These are phyloP conservation scores for Gnathonemus echidnorhynchus DNA, from an alignment of 2,113 vertebrate genomes.

Conservation along the genomic window DNA sequence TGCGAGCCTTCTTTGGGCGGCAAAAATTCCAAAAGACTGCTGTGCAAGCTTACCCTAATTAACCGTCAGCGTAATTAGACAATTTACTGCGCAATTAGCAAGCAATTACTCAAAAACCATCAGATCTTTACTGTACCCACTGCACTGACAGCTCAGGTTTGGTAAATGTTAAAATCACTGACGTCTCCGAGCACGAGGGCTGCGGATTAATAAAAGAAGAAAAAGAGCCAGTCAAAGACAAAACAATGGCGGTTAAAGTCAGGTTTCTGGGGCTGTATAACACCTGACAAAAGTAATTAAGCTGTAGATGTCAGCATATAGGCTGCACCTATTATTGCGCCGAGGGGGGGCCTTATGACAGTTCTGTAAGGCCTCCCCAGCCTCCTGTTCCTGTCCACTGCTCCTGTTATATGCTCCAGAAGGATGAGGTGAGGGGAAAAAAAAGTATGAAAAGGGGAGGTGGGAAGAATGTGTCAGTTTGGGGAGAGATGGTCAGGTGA, in stretches of 20 bases:
- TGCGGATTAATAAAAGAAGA: background rate
- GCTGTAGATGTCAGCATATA: background rate
- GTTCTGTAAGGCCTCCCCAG: background rate
- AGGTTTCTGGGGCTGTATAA: background rate
- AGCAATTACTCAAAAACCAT: constrained; percentile 83
- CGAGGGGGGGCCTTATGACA: background rate
- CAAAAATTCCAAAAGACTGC: constrained; percentile 79
- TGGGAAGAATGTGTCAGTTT: background rate
- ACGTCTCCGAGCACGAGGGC: background rate
- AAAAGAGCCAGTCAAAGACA: background rate
- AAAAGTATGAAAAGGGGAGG: background rate
- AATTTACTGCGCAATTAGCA: constrained; percentile 88
- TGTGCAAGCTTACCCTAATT: constrained; percentile 79
- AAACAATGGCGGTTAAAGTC: background rate
- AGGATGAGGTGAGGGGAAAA: background rate
- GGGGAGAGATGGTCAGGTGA: background rate
- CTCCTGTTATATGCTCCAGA: background rate
- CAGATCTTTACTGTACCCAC: constrained; percentile 71
- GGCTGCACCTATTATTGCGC: background rate
- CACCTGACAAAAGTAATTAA: background rate
- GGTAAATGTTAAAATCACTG: constrained; percentile 47
- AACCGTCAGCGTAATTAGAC: constrained; percentile 88
- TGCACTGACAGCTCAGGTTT: constrained; percentile 75
- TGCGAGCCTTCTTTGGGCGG: constrained; percentile 76
- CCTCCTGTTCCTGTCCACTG: background rate